A percentile compares a stretch with the other conserved stretches of the same genome.
Evolutionary conservation across 2,888 invertebrate genomes (phyloP).

Genomic region (Erebia palarica): DNA sequence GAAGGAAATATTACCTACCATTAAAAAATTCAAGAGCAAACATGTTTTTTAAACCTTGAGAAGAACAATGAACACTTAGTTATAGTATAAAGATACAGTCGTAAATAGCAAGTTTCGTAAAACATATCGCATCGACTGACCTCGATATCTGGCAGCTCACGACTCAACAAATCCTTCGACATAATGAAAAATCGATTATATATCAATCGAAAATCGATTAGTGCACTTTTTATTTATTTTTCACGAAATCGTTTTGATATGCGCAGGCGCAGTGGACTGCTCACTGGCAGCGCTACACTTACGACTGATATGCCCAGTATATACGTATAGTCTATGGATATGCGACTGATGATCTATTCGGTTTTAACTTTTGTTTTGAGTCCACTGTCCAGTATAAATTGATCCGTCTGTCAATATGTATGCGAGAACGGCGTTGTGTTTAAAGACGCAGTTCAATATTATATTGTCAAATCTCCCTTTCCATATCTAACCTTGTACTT

Average conservation of each 20-base stretch:
- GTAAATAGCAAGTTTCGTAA: background rate
- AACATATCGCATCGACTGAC: constrained; percentile 70
- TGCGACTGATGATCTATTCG: background rate
- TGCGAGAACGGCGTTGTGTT: too few species aligned
- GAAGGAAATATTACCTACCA: too few species aligned
- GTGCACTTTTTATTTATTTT: constrained; percentile 10
- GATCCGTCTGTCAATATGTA: constrained; percentile 6
- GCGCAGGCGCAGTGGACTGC: constrained; percentile 67
- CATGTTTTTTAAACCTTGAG: too few species aligned
- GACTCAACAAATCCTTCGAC: constrained; percentile 83
- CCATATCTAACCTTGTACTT: too few species aligned
- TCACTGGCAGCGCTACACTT: constrained; percentile 78
- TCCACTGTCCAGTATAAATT: constrained; percentile 17
- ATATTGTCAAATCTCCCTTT: too few species aligned
- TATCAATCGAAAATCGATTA: constrained; percentile 13
- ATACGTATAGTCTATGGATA: too few species aligned
- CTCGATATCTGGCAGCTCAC: constrained; percentile 92
- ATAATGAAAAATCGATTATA: constrained; percentile 52
- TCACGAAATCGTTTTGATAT: background rate
- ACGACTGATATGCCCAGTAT: too few species aligned
- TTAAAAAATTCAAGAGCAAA: too few species aligned
- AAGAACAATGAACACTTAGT: background rate
- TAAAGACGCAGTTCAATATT: too few species aligned
- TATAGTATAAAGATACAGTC: too few species aligned
- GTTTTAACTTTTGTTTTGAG: constrained; percentile 4